These are phyloP conservation scores for Atherinomorus stipes DNA, from an alignment of 2,113 vertebrate species.

Conservation along the genomic window DNA sequence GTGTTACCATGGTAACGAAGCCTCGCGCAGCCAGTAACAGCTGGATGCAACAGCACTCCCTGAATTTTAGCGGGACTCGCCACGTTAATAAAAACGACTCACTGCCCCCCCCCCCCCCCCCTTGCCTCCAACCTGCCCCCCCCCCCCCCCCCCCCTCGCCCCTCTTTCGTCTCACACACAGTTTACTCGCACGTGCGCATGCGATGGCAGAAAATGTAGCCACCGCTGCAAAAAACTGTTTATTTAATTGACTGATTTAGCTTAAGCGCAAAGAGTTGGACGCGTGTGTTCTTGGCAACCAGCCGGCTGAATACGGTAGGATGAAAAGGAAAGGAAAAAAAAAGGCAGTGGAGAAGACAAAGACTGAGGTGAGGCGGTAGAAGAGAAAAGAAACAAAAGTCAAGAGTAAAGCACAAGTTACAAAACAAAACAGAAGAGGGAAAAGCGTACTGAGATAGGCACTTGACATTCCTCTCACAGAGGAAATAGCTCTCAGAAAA, in stretches of 20 bases:
- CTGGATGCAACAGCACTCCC: constrained; percentile 85
- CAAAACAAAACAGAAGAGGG: constrained; percentile 53
- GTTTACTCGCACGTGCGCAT: no score
- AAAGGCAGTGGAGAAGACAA: constrained; percentile 16
- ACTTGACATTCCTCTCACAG: constrained; percentile 82
- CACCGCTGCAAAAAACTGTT: neutral
- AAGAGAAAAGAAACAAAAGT: constrained; percentile 24
- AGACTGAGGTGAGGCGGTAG: constrained; percentile 3
- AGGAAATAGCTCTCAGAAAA: constrained; percentile 72
- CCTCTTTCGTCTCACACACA: neutral
- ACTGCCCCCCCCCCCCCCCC: constrained; percentile 46
- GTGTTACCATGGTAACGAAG: constrained; percentile 83
- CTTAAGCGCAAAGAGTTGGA: neutral
- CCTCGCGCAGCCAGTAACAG: constrained; percentile 85
- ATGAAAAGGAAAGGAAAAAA: neutral
- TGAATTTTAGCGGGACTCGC: constrained; percentile 82
- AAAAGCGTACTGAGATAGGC: constrained; percentile 62
- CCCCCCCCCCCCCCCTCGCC: constrained; percentile 4
- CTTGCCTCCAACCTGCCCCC: constrained; percentile 11
- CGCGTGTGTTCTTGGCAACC: neutral
- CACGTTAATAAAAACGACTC: constrained; percentile 77
- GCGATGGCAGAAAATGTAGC: constrained; percentile 50
- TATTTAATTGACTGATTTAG: constrained; percentile 40
- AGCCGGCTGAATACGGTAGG: neutral
- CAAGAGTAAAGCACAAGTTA: constrained; percentile 44